A percentile compares a stretch with the other conserved stretches of the same genome.
These are phyloP conservation scores for Sphaeridia pumilis DNA, from an alignment of 2,888 invertebrate genomes.

Conservation along the genomic window DNA sequence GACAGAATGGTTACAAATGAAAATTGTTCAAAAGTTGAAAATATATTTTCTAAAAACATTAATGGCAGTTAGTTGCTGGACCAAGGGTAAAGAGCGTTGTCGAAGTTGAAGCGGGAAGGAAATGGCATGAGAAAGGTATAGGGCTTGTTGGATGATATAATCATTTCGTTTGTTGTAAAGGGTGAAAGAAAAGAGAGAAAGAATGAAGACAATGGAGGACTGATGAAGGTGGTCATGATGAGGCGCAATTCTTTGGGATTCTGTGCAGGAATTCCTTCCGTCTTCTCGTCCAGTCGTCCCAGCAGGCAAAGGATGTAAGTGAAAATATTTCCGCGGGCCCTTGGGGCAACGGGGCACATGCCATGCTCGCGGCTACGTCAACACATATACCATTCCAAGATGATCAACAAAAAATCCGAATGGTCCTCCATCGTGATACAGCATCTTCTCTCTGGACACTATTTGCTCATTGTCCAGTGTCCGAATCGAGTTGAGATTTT, in stretches of 20 bases:
- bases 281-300: conserved; percentile 10
- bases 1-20: no score
- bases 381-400: no score
- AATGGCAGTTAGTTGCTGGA: no score
- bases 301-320: conserved; percentile 12
- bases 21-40: no score
- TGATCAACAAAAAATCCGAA: no score
- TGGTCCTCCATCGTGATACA: no score
- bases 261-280: conserved; percentile 17
- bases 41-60: no score
- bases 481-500: no score
- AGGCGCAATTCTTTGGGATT: conserved; percentile 15
- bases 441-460: no score
- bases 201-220: conserved; percentile 8
- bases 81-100: conserved; percentile 1
- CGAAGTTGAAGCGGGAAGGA: neutral
- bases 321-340: conserved; percentile 28
- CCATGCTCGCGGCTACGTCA: conserved; percentile 27
- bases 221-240: conserved; percentile 7
- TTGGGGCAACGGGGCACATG: conserved; percentile 26
- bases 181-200: conserved; percentile 4
- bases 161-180: no score
- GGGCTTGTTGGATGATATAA: no score
- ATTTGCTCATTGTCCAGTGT: no score
- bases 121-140: conserved; percentile 2